Evolutionary conservation across 2,113 vertebrate genomes (phyloP).

Genomic region (Brachyhypopomus gauderio): DNA sequence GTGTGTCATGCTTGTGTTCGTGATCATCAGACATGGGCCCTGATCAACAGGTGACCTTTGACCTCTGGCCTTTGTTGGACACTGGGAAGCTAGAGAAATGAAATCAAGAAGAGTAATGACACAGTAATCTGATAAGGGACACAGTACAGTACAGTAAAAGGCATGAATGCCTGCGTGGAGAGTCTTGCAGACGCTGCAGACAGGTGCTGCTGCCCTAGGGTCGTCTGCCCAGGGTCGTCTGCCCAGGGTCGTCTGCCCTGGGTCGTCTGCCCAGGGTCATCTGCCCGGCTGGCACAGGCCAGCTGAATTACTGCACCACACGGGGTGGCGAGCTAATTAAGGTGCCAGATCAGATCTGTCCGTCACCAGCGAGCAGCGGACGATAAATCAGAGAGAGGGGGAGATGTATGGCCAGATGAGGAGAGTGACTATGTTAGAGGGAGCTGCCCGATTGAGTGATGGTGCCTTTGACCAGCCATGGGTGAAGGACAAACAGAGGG

Average conservation of each 20-base stretch:
- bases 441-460: conserved; percentile 30
- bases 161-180: too few species aligned
- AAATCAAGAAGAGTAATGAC: background rate
- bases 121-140: background rate
- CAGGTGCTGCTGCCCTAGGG: too few species aligned
- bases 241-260: too few species aligned
- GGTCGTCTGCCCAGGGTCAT: background rate
- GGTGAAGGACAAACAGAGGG: conserved; percentile 35
- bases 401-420: background rate
- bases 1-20: too few species aligned
- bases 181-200: too few species aligned
- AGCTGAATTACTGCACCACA: background rate
- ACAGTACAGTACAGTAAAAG: too few species aligned
- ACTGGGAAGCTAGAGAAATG: background rate
- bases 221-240: too few species aligned
- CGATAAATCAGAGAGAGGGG: conserved; percentile 27
- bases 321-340: conserved; percentile 31
- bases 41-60: too few species aligned
- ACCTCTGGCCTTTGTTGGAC: background rate
- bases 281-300: conserved; percentile 1
- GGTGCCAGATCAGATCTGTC: conserved; percentile 33
- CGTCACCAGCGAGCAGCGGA: conserved; percentile 4
- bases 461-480: conserved; percentile 34
- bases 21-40: too few species aligned
- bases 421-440: conserved; percentile 13